Evolutionary conservation across 2,888 invertebrate species (phyloP).

Genomic region (Helleia helle): DNA sequence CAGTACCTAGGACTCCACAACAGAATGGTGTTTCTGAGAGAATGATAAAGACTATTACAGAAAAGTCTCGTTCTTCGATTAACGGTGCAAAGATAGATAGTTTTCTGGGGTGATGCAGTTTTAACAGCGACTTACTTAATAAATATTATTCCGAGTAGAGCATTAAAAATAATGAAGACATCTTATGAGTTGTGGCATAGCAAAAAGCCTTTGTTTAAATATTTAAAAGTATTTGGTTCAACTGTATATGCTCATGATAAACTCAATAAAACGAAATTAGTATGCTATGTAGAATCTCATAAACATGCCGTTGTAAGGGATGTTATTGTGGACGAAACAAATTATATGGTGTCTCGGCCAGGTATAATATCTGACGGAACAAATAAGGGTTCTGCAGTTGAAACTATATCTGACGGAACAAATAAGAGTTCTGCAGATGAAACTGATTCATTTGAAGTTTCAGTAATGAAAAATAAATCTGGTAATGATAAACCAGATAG

Average conservation of each 20-base stretch:
- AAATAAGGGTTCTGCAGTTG: constrained; percentile 13
- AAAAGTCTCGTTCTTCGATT: constrained; percentile 35
- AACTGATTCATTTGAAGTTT: too few relatives aligned
- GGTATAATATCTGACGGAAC: constrained; percentile 8
- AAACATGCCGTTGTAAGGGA: constrained; percentile 31
- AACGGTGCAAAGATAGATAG: constrained; percentile 24
- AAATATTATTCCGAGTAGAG: constrained; percentile 25
- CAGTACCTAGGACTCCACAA: too few relatives aligned
- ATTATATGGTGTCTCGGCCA: constrained; percentile 26
- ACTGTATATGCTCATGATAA: constrained; percentile 34
- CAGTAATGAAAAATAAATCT: constrained; percentile 15
- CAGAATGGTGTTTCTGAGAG: constrained; percentile 39
- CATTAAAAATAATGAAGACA: constrained; percentile 23
- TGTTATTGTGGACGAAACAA: constrained; percentile 32
- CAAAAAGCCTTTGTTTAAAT: constrained; percentile 31
- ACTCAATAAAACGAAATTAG: constrained; percentile 29
- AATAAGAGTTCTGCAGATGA: background rate
- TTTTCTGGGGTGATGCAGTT: constrained; percentile 38
- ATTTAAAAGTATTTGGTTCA: constrained; percentile 32
- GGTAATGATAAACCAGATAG: too few relatives aligned
- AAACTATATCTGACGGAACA: constrained; percentile 9
- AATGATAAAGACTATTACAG: constrained; percentile 35
- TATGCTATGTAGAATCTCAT: constrained; percentile 28
- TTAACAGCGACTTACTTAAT: constrained; percentile 35
- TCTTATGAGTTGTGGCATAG: constrained; percentile 38